Base-by-base conservation (phyloP, 2,888 invertebrate genomes). In the Rhimphoctona megacephalus region DNA sequence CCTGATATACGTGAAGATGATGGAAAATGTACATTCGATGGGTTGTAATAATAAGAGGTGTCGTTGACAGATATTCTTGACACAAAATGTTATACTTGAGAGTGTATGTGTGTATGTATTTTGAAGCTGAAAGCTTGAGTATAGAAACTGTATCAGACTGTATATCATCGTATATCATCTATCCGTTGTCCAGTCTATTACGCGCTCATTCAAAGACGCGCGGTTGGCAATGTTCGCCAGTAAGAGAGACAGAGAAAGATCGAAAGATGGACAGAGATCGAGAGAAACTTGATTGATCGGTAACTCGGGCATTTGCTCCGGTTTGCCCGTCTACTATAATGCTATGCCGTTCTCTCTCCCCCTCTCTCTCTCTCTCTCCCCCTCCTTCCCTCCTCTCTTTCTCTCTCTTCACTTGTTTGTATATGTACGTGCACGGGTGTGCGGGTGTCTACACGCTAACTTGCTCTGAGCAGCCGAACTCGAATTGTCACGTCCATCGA, bases 401-500 rank as follows among this genome's bases (percentile, higher is more conserved):
- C 52, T 14, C 25, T 30, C 33, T 4, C n/a, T n/a, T 64, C 30
- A 64, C 30, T 46, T 64, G 61, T 66, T 33, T 25, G 66, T 70
- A 25, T 69, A 22, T 22, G n/a, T 43, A 14, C 39, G 43, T 43
- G 67, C 11, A 22, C 11, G n/a, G 30, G 43, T 73, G 64, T 81
- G 54, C 36, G 67, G 69, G 25, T 70, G 39, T 83, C 43, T 73
- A 73, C 46, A 67, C 72, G 78, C 67, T 49, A 66, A 80, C 81
- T 79, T 73, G 81, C 61, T 86, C 64, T 6, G 61, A 86, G 83
- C 81, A 85, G 84, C 94, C 69, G 91, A 88, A 91, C 91, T 91
- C 88, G 91, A 92, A 93, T 93, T 93, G 94, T 94, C 93, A 93
- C 93, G 93, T 92, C 90, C 92, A 94, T 94, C 93, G 93, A 94